phyloP scores from a whole-genome alignment of 2,888 invertebrate species.

The Cataglyphis rosenhaueri region DNA sequence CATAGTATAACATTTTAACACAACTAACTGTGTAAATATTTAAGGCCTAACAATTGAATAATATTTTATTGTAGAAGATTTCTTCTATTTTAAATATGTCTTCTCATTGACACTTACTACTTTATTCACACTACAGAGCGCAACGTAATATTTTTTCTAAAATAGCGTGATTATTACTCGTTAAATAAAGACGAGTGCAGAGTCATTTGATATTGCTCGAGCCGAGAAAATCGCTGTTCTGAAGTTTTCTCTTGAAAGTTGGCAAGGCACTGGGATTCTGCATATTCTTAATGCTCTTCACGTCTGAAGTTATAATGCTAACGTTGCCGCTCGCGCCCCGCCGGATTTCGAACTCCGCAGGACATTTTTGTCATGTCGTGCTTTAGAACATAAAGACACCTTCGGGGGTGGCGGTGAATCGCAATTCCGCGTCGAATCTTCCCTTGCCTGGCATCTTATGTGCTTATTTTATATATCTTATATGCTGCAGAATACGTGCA shows the following conservation, averaged over 20 bases:
- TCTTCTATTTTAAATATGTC: background rate
- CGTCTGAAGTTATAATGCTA: conserved; percentile 40
- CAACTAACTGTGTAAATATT: conserved; percentile 2
- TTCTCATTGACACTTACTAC: background rate
- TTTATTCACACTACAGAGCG: background rate
- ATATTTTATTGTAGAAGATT: conserved; percentile 7
- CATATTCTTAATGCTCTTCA: conserved; percentile 55
- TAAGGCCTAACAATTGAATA: background rate
- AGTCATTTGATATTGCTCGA: conserved; percentile 40
- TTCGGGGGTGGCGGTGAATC: conserved; percentile 44
- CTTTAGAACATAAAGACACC: conserved; percentile 37
- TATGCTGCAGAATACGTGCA: background rate
- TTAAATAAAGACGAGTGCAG: conserved; percentile 21
- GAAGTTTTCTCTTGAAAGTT: conserved; percentile 51
- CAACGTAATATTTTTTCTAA: conserved; percentile 6
- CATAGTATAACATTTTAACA: background rate
- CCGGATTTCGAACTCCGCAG: conserved; percentile 31
- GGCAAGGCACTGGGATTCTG: conserved; percentile 33
- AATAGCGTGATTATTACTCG: conserved; percentile 20
- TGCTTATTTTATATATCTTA: background rate
- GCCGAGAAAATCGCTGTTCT: conserved; percentile 33
- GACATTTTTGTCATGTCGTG: conserved; percentile 53
- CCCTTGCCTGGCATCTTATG: background rate
- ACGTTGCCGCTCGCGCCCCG: conserved; percentile 22
- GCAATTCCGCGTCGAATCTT: conserved; percentile 22